Evolutionary conservation across 2,888 invertebrate species (phyloP), one percentile per base, ranked within the genome.

Genomic region (Terebella lapidaria): DNA sequence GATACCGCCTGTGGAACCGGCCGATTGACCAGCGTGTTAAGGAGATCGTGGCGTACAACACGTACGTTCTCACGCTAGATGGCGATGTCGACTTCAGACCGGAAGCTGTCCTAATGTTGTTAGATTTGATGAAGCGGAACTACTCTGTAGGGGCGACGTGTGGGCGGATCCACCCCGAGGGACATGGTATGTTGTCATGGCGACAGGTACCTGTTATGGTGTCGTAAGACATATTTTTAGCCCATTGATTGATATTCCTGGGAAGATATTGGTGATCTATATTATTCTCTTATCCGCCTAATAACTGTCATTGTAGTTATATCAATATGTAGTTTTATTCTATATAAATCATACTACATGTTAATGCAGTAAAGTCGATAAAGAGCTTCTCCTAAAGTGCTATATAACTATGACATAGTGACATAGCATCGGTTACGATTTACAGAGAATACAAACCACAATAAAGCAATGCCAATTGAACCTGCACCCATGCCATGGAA

Each of bases 81-180:
- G 97, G 97, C 59, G 97, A 97, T 74, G 95, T 96, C 75, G 95
- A 96, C 81, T 96, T 96, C 83, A 91, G 93, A 79, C 96, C 96
- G 0, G 89, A 89, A 67, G 96, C 97, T 56, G 95, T 97, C 0
- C 88, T 93, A 67, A 83, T 96, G 57, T 85, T 97, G 55, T 89
- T 97, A 30, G 96, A 97, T 86, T 87, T 96, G 78, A 94, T 97
- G 94, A 96, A 96, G 82, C 96, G 95, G 79, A 96, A 97, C 77
- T 89, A 90, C 72, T 93, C 94, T 79, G 84, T 97, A 59, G 95
- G 96, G 58, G 96, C 97, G 52, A 96, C 96, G 47, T 97, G 97
- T 81, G 97, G 97, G 56, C 89, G 97, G 73, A 97, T 97, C 81
- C 97, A 97, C 83, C 97, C 97, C 1, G 89, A 96, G 56, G 96